These are phyloP conservation scores for Salvelinus alpinus DNA, from an alignment of 2,113 vertebrate genomes.

Conservation along the genomic window DNA sequence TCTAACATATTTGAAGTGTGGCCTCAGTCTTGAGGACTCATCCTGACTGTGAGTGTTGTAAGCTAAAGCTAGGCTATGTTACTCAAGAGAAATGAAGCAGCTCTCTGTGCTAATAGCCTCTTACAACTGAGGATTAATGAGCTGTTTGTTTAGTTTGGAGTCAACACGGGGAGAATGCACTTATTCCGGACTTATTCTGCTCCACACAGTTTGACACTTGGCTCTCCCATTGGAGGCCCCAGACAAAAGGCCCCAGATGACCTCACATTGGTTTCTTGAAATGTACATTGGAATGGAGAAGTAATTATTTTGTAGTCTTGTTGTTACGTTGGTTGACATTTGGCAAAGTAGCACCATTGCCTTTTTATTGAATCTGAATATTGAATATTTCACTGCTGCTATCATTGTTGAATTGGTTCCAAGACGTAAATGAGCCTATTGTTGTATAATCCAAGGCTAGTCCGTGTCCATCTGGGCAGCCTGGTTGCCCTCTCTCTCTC, in stretches of 20 bases:
- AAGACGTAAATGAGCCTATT: slow-evolving; percentile 15
- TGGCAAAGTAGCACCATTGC: not conserved
- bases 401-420: slow-evolving; percentile 39
- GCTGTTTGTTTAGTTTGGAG: slow-evolving; percentile 50
- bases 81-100: slow-evolving; percentile 43
- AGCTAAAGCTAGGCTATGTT: slow-evolving; percentile 23
- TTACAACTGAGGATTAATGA: slow-evolving; percentile 49
- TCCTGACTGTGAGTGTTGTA: slow-evolving; percentile 42
- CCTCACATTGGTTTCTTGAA: not conserved
- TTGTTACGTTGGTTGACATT: not conserved
- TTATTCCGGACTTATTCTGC: too few species aligned
- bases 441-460: slow-evolving; percentile 30
- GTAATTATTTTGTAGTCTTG: not conserved
- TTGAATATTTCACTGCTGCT: slow-evolving; percentile 41
- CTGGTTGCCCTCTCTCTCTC: not conserved
- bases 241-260: too few species aligned
- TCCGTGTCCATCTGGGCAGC: not conserved
- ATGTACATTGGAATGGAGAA: not conserved
- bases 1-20: slow-evolving; percentile 23
- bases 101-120: slow-evolving; percentile 43
- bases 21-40: slow-evolving; percentile 18
- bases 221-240: not conserved
- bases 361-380: slow-evolving; percentile 42
- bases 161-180: not conserved
- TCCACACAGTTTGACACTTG: slow-evolving; percentile 8